phyloP scores from a whole-genome alignment of 1,140 invertebrate species.

The Orchesella cincta region DNA sequence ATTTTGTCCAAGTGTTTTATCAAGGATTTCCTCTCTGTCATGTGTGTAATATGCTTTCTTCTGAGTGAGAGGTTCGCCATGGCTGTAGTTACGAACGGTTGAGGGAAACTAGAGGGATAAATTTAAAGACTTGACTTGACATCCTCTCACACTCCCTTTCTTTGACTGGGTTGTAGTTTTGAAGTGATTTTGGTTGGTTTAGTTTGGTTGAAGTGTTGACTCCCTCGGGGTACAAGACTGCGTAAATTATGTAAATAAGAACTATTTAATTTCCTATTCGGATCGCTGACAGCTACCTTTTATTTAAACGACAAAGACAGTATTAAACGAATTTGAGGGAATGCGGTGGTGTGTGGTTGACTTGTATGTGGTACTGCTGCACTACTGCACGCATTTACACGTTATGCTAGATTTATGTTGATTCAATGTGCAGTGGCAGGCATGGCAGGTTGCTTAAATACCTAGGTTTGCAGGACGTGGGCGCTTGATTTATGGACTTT shows the following conservation, averaged over 20 bases:
- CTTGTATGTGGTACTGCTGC: no score
- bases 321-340: neutral
- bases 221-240: conserved; percentile 2
- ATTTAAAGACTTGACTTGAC: conserved; percentile 4
- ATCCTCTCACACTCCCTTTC: neutral
- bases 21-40: neutral
- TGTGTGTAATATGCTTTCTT: neutral
- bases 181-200: neutral
- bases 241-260: conserved; percentile 25
- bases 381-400: no score
- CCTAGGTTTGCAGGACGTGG: no score
- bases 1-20: no score
- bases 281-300: neutral
- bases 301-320: neutral
- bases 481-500: no score
- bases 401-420: no score
- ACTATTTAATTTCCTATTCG: conserved; percentile 13
- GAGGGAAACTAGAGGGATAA: neutral
- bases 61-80: neutral
- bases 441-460: neutral
- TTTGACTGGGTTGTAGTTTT: neutral
- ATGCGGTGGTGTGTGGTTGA: neutral
- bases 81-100: neutral
- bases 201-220: neutral
- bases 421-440: no score